These are phyloP conservation scores for Pyrrhosoma nymphula DNA, from an alignment of 2,888 invertebrate genomes.

Conservation along the genomic window DNA sequence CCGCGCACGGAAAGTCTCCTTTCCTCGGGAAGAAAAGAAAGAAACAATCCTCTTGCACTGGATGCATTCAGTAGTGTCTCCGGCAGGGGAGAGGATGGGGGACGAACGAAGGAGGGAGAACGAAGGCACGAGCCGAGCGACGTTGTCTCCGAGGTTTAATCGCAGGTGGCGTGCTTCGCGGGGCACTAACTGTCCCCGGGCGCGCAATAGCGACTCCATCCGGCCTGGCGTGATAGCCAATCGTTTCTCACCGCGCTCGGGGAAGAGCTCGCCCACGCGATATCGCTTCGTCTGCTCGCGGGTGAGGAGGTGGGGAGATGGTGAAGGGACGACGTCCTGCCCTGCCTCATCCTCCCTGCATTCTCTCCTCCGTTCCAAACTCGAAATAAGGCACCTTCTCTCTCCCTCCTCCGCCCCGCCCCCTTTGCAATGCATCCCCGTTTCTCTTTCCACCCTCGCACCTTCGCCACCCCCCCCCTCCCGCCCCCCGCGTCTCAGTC, in stretches of 20 bases:
- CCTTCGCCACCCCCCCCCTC: too few relatives aligned
- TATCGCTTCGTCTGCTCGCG: neutral
- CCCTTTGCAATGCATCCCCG: too few relatives aligned
- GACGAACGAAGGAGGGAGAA: neutral
- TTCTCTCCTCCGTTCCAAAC: too few relatives aligned
- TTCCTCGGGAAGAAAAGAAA: too few relatives aligned
- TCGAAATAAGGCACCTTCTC: too few relatives aligned
- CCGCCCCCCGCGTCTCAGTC: neutral
- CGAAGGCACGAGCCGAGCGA: neutral
- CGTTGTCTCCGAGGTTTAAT: constrained; percentile 1
- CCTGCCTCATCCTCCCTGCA: too few relatives aligned
- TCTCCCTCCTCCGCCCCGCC: too few relatives aligned
- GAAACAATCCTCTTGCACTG: too few relatives aligned
- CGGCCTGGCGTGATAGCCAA: constrained; percentile 21
- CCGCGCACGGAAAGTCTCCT: neutral
- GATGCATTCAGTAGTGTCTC: too few relatives aligned
- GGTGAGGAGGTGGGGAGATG: neutral
- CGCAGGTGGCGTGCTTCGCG: constrained; percentile 6
- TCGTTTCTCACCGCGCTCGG: constrained; percentile 22
- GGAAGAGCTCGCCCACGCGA: constrained; percentile 30
- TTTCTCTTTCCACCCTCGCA: too few relatives aligned
- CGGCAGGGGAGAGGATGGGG: too few relatives aligned
- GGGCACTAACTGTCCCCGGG: neutral
- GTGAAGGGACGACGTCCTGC: too few relatives aligned
- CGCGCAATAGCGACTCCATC: neutral